Conservation (phyloP, 2,113 vertebrate genomes). For the Perca fluviatilis region DNA sequence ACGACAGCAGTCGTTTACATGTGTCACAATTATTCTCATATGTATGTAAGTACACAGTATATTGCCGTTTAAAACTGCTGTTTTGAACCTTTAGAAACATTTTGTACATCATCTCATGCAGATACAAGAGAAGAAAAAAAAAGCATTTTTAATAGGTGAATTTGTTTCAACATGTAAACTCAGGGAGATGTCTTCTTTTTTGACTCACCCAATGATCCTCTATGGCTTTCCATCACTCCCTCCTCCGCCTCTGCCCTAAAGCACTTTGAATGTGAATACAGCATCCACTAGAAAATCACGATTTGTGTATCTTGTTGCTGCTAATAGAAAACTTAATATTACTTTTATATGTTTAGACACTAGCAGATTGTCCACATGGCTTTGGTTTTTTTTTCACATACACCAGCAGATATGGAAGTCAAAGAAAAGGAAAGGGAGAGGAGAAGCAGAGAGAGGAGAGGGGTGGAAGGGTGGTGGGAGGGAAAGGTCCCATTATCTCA, state of each 20-base stretch:
- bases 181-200: too few relatives aligned
- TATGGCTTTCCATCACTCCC: neutral
- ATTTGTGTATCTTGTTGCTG: neutral
- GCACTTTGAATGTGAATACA: neutral
- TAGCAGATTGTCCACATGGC: neutral
- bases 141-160: neutral
- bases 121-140: neutral
- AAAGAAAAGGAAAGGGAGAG: neutral
- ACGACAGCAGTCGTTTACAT: neutral
- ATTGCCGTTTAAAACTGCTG: neutral
- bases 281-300: neutral
- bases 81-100: neutral
- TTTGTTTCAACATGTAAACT: neutral
- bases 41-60: neutral
- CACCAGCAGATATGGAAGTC: constrained; percentile 10
- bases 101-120: neutral
- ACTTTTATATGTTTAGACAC: neutral
- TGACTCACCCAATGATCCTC: neutral
- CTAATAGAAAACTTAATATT: neutral
- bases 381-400: neutral
- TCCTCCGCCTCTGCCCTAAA: neutral
- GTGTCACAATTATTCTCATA: neutral
- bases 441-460: neutral
- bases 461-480: constrained; percentile 67
- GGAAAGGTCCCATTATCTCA: constrained; percentile 83